Conservation (phyloP, 2,888 invertebrate species). For the Hymenopus coronatus region DNA sequence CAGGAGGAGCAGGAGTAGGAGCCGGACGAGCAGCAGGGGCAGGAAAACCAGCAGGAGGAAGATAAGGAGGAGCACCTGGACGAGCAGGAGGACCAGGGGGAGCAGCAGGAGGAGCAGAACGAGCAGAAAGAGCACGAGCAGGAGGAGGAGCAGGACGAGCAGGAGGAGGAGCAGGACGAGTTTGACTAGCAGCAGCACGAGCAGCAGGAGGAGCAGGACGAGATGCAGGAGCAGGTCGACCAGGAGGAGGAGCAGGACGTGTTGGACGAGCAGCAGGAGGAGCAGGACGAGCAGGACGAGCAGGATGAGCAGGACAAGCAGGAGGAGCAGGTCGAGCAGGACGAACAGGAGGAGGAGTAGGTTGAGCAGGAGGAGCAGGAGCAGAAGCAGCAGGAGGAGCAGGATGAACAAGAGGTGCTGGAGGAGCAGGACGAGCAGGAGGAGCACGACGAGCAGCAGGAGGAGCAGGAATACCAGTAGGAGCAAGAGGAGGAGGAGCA, state of each 20-base stretch:
- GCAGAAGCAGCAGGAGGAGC: background rate
- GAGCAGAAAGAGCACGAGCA: background rate
- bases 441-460: background rate
- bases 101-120: background rate
- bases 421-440: background rate
- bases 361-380: too few relatives aligned
- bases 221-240: background rate
- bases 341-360: too few relatives aligned
- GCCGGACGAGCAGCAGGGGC: conserved; percentile 34
- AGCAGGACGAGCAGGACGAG: conserved; percentile 22
- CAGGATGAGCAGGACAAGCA: too few relatives aligned
- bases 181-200: conserved; percentile 32
- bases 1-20: conserved; percentile 33
- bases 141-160: background rate
- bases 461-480: background rate
- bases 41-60: background rate
- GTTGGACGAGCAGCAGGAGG: background rate
- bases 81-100: background rate
- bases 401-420: background rate
- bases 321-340: too few relatives aligned
- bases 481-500: too few relatives aligned
- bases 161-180: background rate
- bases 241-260: background rate
- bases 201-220: conserved; percentile 31
- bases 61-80: conserved; percentile 32